Evolutionary conservation across 2,797 vertebrate species (phyloP).

Genomic region (Enteromius anoplus): DNA sequence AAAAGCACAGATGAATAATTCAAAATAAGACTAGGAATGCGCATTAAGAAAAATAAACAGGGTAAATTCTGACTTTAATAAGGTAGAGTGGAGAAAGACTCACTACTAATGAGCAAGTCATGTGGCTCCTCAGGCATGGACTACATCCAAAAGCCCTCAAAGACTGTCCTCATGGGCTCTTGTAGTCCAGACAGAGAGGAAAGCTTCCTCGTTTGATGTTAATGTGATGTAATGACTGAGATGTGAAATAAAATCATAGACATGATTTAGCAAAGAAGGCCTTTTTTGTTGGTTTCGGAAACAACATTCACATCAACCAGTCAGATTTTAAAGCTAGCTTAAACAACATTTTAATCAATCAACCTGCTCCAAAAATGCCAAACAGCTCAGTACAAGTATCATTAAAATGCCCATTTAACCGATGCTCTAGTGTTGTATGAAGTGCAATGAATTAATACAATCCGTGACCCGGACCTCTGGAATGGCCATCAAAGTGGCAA

Average conservation of each 20-base stretch:
- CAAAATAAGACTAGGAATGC: neutral
- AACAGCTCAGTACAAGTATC: neutral
- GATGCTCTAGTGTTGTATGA: neutral
- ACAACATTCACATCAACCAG: neutral
- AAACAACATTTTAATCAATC: neutral
- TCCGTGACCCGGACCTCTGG: conserved; percentile 41
- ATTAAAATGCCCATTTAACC: neutral
- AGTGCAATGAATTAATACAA: neutral
- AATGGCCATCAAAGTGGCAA: conserved; percentile 17
- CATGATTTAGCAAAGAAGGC: neutral
- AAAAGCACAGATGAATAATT: neutral
- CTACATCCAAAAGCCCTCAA: conserved; percentile 2
- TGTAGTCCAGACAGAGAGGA: neutral
- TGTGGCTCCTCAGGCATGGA: neutral
- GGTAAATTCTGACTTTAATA: conserved; percentile 2
- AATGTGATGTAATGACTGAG: neutral
- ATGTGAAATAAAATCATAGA: conserved; percentile 10
- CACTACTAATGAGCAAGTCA: neutral
- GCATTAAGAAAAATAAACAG: conserved; percentile 14
- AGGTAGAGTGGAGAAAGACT: neutral
- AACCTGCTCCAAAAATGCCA: neutral
- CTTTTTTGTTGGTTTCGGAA: neutral
- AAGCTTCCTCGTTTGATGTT: neutral
- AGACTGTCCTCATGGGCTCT: conserved; percentile 11
- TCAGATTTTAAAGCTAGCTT: neutral